Percentiles rank a stretch among this genome's conserved stretches.
These are phyloP conservation scores for Etheostoma cragini DNA, from an alignment of 2,113 vertebrate genomes.

Conservation along the genomic window DNA sequence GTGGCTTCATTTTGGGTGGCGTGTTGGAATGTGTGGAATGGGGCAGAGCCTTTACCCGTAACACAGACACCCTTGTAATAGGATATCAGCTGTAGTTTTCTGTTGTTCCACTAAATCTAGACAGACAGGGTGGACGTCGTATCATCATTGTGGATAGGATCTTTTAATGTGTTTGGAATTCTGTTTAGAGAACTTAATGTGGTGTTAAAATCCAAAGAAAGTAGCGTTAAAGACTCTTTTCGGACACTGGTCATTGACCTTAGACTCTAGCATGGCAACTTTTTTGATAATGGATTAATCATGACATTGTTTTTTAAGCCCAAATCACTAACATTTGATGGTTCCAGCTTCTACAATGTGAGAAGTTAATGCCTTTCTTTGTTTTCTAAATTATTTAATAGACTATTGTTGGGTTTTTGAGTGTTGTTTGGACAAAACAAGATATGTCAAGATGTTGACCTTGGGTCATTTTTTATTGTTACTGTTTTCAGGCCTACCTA, in stretches of 20 bases:
- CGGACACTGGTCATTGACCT: background rate
- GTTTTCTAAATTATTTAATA: background rate
- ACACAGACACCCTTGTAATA: conserved; percentile 24
- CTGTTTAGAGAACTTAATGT: background rate
- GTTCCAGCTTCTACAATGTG: background rate
- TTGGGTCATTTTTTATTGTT: background rate
- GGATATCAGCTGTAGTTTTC: background rate
- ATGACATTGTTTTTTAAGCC: background rate
- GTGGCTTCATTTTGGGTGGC: background rate
- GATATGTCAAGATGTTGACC: background rate
- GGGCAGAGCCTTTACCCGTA: conserved; percentile 18
- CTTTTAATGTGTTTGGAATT: background rate
- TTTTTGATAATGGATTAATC: background rate
- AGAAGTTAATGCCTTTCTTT: background rate
- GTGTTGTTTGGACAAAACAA: background rate
- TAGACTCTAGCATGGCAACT: background rate
- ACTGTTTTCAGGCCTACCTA: background rate
- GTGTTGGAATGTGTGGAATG: conserved; percentile 64
- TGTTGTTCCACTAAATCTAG: background rate
- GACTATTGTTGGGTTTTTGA: background rate
- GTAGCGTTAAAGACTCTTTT: background rate
- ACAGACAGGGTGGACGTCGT: background rate
- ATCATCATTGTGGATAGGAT: background rate
- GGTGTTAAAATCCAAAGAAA: background rate
- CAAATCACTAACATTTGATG: background rate